Conservation (phyloP, 2,888 invertebrate genomes). For the Drosophila suboccidentalis region DNA sequence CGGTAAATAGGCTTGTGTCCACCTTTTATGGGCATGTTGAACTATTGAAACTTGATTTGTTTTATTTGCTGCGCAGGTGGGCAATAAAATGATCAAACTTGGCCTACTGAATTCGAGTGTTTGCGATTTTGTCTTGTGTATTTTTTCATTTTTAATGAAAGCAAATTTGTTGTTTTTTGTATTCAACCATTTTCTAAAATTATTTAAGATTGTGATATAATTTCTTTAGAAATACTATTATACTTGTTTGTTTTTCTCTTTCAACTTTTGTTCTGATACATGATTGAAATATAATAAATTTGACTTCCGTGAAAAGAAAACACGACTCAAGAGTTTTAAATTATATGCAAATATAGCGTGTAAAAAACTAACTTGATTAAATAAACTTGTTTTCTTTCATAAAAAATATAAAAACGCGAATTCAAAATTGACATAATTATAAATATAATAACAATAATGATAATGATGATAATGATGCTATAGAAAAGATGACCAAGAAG, state of each 20-base stretch:
- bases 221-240: background rate
- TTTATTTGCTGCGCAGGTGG: slow-evolving; percentile 35
- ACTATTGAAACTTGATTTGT: slow-evolving; percentile 36
- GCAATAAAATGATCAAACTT: slow-evolving; percentile 26
- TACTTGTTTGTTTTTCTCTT: background rate
- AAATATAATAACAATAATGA: slow-evolving; percentile 32
- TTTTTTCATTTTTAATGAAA: slow-evolving; percentile 6
- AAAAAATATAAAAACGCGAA: background rate
- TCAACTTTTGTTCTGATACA: background rate
- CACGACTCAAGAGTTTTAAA: slow-evolving; percentile 8
- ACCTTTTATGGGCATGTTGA: slow-evolving; percentile 53
- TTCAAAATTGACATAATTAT: slow-evolving; percentile 46
- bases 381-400: slow-evolving; percentile 34
- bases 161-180: background rate
- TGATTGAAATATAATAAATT: slow-evolving; percentile 20
- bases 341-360: slow-evolving; percentile 18
- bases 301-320: slow-evolving; percentile 33
- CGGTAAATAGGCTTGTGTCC: slow-evolving; percentile 41
- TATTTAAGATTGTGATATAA: slow-evolving; percentile 11
- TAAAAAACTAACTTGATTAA: slow-evolving; percentile 2
- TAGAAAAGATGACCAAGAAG: background rate
- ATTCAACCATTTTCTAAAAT: background rate
- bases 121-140: background rate
- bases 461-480: slow-evolving; percentile 25
- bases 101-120: slow-evolving; percentile 41